phyloP scores from a whole-genome alignment of 2,113 vertebrate genomes.

The Oncorhynchus nerka region DNA sequence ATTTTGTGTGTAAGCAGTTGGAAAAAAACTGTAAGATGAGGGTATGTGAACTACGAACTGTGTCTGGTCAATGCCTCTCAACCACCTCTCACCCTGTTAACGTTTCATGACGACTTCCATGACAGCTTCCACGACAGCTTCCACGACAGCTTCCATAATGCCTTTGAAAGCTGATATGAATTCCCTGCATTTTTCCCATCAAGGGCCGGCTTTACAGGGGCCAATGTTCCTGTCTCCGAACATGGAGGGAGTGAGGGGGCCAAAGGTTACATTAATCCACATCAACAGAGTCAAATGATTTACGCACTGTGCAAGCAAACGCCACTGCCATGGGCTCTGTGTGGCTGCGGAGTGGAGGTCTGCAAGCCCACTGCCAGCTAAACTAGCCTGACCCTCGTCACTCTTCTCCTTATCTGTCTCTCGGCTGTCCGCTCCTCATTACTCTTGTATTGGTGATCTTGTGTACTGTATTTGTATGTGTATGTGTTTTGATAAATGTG shows the following conservation, averaged over 20 bases:
- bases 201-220: conserved; percentile 25
- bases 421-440: conserved; percentile 59
- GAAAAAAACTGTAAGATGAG: conserved; percentile 24
- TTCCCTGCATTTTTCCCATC: conserved; percentile 50
- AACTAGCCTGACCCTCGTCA: conserved; percentile 71
- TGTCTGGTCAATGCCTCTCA: conserved; percentile 29
- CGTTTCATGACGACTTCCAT: conserved; percentile 10
- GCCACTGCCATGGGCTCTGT: conserved; percentile 24
- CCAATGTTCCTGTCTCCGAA: conserved; percentile 60
- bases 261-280: conserved; percentile 74
- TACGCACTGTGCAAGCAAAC: conserved; percentile 79
- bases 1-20: too few relatives aligned
- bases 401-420: conserved; percentile 71
- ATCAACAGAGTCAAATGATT: conserved; percentile 82
- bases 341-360: background rate
- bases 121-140: conserved; percentile 38
- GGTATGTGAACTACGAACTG: conserved; percentile 32
- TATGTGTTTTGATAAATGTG: conserved; percentile 9
- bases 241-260: conserved; percentile 50
- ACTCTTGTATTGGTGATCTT: conserved; percentile 20
- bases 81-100: conserved; percentile 30
- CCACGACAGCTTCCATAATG: conserved; percentile 30
- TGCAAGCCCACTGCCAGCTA: conserved; percentile 44
- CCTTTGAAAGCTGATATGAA: conserved; percentile 52
- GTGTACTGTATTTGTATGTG: conserved; percentile 18